phyloP scores from a whole-genome alignment of 2,888 invertebrate genomes.

The Ernsta delagoae region DNA sequence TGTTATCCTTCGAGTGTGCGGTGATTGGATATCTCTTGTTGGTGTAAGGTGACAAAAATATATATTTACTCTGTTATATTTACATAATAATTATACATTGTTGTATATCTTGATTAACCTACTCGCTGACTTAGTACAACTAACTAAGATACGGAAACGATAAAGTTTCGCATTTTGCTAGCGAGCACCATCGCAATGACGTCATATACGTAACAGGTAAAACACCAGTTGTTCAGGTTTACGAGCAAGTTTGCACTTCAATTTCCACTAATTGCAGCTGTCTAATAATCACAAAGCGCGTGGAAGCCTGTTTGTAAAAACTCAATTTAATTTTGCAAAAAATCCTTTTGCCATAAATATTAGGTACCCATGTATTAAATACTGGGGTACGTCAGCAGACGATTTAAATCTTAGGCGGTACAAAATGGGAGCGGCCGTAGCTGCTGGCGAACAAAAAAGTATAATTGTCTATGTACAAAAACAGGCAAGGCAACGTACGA shows the following conservation, averaged over 20 bases:
- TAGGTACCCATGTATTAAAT: constrained; percentile 19
- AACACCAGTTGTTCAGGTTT: no score
- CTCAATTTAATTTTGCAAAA: constrained; percentile 18
- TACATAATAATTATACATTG: no score
- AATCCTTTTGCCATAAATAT: constrained; percentile 8
- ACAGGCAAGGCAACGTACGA: constrained; percentile 24
- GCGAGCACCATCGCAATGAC: no score
- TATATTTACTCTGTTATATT: no score
- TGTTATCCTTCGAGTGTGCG: constrained; percentile 2
- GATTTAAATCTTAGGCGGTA: constrained; percentile 40
- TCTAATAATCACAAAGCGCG: not conserved
- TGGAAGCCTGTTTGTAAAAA: constrained; percentile 7
- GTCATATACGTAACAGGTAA: no score
- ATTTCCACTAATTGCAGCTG: no score
- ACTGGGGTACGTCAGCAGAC: constrained; percentile 39
- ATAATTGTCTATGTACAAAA: constrained; percentile 38
- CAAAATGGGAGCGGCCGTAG: constrained; percentile 26
- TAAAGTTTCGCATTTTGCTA: no score
- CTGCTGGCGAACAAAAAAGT: constrained; percentile 31
- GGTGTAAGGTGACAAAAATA: no score
- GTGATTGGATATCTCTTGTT: not conserved
- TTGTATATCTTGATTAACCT: no score
- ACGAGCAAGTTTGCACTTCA: not conserved
- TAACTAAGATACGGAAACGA: no score
- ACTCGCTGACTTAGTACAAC: no score